Conservation (phyloP, 1,140 invertebrate genomes). For the Drosophila lacteicornis region DNA sequence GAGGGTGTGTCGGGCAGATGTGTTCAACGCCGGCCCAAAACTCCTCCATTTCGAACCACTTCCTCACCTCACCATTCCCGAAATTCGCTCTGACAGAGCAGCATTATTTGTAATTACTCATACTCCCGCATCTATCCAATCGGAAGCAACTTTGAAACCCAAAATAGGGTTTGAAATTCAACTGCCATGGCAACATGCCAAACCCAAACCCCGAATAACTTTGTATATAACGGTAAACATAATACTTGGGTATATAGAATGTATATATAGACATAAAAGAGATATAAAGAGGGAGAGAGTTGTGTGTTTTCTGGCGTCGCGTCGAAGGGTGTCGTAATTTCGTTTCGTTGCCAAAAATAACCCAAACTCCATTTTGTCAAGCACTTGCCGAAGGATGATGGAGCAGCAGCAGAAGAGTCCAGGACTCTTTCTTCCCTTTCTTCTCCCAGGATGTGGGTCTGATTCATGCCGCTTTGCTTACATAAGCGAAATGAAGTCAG, state of each 20-base stretch:
- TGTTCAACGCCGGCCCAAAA: slow-evolving; percentile 28
- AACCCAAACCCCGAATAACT: slow-evolving; percentile 3
- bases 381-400: slow-evolving; percentile 20
- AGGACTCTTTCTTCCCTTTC: slow-evolving; percentile 3
- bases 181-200: slow-evolving; percentile 67
- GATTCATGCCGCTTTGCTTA: slow-evolving; percentile 41
- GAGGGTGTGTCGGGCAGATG: slow-evolving; percentile 78
- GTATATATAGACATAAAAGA: slow-evolving; percentile 36
- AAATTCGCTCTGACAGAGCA: slow-evolving; percentile 11
- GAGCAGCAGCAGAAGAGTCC: neutral
- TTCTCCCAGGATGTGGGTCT: slow-evolving; percentile 41
- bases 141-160: slow-evolving; percentile 84
- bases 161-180: slow-evolving; percentile 83
- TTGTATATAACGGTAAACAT: slow-evolving; percentile 47
- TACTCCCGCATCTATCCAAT: slow-evolving; percentile 80
- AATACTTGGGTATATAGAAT: slow-evolving; percentile 16
- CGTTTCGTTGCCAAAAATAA: slow-evolving; percentile 78
- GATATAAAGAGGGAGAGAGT: slow-evolving; percentile 33
- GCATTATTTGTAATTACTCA: slow-evolving; percentile 84
- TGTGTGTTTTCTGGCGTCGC: slow-evolving; percentile 28
- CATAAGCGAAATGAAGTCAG: slow-evolving; percentile 71
- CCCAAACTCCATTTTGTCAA: slow-evolving; percentile 78
- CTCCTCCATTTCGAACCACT: slow-evolving; percentile 16
- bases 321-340: slow-evolving; percentile 79
- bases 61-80: slow-evolving; percentile 7